phyloP scores from a whole-genome alignment of 2,113 vertebrate species.

The Sinocyclocheilus anshuiensis region DNA sequence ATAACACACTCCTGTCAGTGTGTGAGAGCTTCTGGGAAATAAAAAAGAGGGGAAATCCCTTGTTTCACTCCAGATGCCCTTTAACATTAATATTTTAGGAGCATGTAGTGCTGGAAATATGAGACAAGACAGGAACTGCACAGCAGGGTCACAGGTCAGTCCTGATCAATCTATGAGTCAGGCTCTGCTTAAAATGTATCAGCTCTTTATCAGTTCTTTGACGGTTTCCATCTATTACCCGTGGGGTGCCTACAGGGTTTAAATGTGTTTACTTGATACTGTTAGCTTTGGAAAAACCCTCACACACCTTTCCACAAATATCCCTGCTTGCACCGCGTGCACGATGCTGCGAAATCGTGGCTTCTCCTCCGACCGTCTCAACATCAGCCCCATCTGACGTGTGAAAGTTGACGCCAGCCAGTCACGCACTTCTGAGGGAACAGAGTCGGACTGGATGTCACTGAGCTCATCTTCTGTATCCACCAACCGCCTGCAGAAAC shows the following conservation, averaged over 20 bases:
- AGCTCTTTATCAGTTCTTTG: neutral
- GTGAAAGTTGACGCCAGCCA: slow-evolving; percentile 86
- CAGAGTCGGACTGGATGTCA: slow-evolving; percentile 89
- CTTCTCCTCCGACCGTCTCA: slow-evolving; percentile 86
- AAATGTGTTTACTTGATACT: neutral
- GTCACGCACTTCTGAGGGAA: slow-evolving; percentile 81
- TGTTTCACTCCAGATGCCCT: neutral
- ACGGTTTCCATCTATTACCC: neutral
- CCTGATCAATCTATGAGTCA: neutral
- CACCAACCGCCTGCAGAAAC: slow-evolving; percentile 77
- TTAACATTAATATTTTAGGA: slow-evolving; percentile 38
- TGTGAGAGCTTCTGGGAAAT: neutral
- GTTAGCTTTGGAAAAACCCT: neutral
- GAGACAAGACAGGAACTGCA: neutral
- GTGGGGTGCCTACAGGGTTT: neutral
- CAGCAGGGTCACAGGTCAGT: neutral
- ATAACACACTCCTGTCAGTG: slow-evolving; percentile 49
- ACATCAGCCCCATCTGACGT: slow-evolving; percentile 87
- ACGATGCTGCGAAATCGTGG: slow-evolving; percentile 92
- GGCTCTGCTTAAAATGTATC: neutral
- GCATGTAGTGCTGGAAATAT: neutral
- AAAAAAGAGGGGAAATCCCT: neutral
- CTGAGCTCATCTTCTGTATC: slow-evolving; percentile 92
- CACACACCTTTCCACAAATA: slow-evolving; percentile 93
- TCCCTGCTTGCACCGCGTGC: slow-evolving; percentile 93